Evolutionary conservation across 2,113 vertebrate genomes (phyloP).

Genomic region (Phodopus roborovskii): DNA sequence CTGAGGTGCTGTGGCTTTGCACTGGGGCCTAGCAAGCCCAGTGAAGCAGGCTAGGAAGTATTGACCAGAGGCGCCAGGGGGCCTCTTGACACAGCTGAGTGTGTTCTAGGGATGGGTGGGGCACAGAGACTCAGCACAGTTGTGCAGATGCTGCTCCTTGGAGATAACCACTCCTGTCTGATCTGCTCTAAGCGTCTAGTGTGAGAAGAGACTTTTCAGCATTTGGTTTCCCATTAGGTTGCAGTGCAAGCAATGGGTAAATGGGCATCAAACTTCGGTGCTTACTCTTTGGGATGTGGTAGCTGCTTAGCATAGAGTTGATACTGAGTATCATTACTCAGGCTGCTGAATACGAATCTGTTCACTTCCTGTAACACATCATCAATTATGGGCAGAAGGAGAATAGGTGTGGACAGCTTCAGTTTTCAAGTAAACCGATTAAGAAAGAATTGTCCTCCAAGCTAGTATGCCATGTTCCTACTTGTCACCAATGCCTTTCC

Average conservation of each 20-base stretch:
- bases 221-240: not conserved
- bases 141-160: not conserved
- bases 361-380: not conserved
- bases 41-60: conserved; percentile 34
- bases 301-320: not conserved
- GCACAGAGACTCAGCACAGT: not conserved
- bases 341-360: not conserved
- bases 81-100: not conserved
- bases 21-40: not conserved
- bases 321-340: not conserved
- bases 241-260: not conserved
- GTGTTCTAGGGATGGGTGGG: not conserved
- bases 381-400: not conserved
- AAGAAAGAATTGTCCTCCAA: not conserved
- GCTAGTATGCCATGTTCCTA: not conserved
- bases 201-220: not conserved
- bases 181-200: not conserved
- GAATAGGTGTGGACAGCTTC: not conserved
- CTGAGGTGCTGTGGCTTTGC: conserved; percentile 57
- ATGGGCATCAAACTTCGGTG: not conserved
- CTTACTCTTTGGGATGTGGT: no score
- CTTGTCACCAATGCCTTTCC: not conserved
- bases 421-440: conserved; percentile 6
- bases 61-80: conserved; percentile 17
- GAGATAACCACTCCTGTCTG: not conserved